Conservation (phyloP, 1,140 invertebrate genomes). For the Aphaenogaster rudis region DNA sequence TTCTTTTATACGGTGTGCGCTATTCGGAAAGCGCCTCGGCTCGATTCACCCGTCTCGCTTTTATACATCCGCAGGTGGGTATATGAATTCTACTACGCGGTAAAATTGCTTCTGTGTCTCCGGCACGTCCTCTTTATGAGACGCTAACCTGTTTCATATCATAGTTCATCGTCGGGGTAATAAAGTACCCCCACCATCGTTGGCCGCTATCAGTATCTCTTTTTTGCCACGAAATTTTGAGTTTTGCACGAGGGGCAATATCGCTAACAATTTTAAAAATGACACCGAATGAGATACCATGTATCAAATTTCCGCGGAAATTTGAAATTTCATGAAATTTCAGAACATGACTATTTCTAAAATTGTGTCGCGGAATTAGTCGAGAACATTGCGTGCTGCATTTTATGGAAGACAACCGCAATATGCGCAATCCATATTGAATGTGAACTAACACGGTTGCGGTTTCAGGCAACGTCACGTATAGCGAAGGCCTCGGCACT, state of each 20-base stretch:
- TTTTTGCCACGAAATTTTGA: conserved; percentile 42
- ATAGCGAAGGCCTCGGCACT: conserved; percentile 30
- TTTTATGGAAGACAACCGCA: conserved; percentile 39
- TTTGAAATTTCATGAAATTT: background rate
- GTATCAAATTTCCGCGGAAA: background rate
- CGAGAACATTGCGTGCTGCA: conserved; percentile 3
- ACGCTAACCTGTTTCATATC: conserved; percentile 83
- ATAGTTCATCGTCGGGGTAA: conserved; percentile 79
- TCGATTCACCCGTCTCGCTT: conserved; percentile 73
- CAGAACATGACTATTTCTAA: background rate
- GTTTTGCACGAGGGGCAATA: background rate
- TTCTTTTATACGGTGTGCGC: conserved; percentile 80
- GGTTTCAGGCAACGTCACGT: conserved; percentile 33
- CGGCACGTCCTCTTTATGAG: conserved; percentile 80
- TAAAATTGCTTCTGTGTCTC: conserved; percentile 84
- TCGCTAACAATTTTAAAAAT: background rate
- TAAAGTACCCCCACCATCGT: conserved; percentile 71
- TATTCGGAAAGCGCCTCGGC: conserved; percentile 78
- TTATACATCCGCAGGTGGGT: conserved; percentile 80
- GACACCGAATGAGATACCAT: background rate
- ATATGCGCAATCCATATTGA: conserved; percentile 22
- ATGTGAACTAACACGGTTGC: conserved; percentile 27
- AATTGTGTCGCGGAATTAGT: conserved; percentile 8
- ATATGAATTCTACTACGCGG: conserved; percentile 82
- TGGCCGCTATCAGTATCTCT: background rate